Conservation (phyloP, 2,888 invertebrate genomes). For the Linnaemya tessellans region DNA sequence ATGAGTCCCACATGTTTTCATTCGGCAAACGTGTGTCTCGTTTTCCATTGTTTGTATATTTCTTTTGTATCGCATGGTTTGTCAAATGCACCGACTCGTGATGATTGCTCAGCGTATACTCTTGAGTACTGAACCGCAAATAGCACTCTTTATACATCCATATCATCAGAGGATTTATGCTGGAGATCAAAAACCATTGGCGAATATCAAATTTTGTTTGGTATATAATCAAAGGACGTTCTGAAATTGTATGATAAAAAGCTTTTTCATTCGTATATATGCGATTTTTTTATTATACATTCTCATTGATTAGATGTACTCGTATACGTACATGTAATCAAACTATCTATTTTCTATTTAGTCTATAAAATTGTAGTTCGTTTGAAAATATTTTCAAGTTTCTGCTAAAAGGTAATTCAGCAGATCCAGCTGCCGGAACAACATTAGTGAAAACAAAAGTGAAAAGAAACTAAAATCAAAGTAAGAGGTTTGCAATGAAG, state of each 20-base stretch:
- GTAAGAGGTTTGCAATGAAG: no score
- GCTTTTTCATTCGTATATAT: not conserved
- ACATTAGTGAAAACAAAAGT: no score
- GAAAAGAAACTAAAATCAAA: no score
- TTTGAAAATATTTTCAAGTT: no score
- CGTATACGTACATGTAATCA: no score
- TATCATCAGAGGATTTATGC: constrained; percentile 93
- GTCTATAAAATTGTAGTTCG: no score
- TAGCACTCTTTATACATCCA: constrained; percentile 98
- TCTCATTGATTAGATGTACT: no score
- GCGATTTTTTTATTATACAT: no score
- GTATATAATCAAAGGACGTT: constrained; percentile 93
- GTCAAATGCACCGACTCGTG: constrained; percentile 97
- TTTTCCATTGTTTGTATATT: constrained; percentile 88
- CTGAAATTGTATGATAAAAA: constrained; percentile 83
- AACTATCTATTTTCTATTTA: no score
- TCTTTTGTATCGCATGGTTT: constrained; percentile 96
- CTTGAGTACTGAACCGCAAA: constrained; percentile 94
- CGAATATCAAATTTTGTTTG: constrained; percentile 97
- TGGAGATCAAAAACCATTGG: constrained; percentile 97
- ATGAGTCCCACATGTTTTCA: constrained; percentile 98
- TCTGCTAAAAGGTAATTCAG: no score
- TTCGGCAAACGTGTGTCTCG: constrained; percentile 90
- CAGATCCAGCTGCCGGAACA: no score
- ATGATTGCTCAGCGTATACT: constrained; percentile 92